Evolutionary conservation across 2,113 vertebrate species (phyloP).

Genomic region (Taxidea taxus): DNA sequence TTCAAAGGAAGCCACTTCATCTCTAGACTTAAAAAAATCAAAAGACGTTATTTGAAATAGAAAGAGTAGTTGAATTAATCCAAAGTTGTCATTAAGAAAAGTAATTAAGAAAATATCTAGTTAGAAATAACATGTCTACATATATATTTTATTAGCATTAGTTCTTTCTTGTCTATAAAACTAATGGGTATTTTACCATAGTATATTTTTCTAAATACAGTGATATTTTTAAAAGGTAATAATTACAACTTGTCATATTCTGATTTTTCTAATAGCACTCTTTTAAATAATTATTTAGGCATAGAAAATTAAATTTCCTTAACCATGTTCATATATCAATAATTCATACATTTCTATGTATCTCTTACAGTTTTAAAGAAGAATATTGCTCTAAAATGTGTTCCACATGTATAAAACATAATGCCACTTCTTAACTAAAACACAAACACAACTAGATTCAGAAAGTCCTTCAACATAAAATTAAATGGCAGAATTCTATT

Average conservation of each 20-base stretch:
- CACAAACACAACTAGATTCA: not conserved
- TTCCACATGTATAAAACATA: not conserved
- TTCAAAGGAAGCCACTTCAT: not conserved
- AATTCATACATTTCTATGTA: not conserved
- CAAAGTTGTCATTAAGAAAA: not conserved
- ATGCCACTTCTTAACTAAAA: not conserved
- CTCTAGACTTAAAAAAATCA: not conserved
- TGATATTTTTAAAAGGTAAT: slow-evolving; percentile 12
- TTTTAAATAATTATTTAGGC: slow-evolving; percentile 30
- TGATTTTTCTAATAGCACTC: not conserved
- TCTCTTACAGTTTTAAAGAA: not conserved
- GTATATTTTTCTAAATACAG: slow-evolving; percentile 4
- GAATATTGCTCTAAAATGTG: not conserved
- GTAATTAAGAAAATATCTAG: not conserved
- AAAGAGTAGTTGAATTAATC: not conserved
- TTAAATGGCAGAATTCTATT: not conserved
- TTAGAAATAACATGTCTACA: not conserved
- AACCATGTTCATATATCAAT: not conserved
- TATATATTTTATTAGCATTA: not conserved
- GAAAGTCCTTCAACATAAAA: not conserved
- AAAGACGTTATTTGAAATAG: not conserved
- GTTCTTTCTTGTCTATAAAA: not conserved
- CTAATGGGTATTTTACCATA: not conserved
- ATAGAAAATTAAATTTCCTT: not conserved
- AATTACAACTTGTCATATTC: not conserved